These are phyloP conservation scores for Nannobrachium achirus DNA, from an alignment of 2,113 vertebrate genomes.

Conservation along the genomic window DNA sequence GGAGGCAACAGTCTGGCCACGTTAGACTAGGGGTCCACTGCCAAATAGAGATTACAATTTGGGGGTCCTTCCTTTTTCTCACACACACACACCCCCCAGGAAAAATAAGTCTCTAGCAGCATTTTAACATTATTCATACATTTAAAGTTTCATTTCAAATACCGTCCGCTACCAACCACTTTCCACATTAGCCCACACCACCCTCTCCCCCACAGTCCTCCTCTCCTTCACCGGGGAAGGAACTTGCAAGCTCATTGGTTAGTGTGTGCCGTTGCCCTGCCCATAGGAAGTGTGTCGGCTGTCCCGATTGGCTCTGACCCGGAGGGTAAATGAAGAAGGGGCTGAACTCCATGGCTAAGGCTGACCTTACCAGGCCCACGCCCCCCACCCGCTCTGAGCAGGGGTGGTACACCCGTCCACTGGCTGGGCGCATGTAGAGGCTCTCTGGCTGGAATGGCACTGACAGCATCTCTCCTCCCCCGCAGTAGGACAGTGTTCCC, in stretches of 20 bases:
- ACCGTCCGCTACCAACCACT: neutral
- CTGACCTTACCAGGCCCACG: conserved; percentile 84
- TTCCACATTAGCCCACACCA: conserved; percentile 29
- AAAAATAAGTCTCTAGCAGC: too few species aligned
- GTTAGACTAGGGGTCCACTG: too few species aligned
- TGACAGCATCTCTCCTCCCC: conserved; percentile 77
- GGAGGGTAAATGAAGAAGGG: conserved; percentile 77
- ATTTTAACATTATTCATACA: too few species aligned
- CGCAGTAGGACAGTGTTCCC: conserved; percentile 86
- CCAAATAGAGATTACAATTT: too few species aligned
- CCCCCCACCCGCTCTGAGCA: conserved; percentile 70
- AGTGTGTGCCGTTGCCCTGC: conserved; percentile 71
- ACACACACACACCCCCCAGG: too few species aligned
- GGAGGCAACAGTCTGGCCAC: too few species aligned
- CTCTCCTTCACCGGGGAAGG: conserved; percentile 47
- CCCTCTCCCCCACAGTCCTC: conserved; percentile 29
- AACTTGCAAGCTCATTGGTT: conserved; percentile 81
- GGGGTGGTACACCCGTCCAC: conserved; percentile 89
- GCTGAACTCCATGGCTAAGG: conserved; percentile 87
- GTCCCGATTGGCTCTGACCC: conserved; percentile 42
- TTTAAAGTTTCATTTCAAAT: too few species aligned
- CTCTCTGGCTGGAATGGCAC: conserved; percentile 79
- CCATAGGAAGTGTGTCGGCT: conserved; percentile 86
- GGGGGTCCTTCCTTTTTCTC: too few species aligned
- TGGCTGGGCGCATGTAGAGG: conserved; percentile 81